These are phyloP conservation scores for Horisme vitalbata DNA, from an alignment of 2,888 invertebrate genomes.

Conservation along the genomic window DNA sequence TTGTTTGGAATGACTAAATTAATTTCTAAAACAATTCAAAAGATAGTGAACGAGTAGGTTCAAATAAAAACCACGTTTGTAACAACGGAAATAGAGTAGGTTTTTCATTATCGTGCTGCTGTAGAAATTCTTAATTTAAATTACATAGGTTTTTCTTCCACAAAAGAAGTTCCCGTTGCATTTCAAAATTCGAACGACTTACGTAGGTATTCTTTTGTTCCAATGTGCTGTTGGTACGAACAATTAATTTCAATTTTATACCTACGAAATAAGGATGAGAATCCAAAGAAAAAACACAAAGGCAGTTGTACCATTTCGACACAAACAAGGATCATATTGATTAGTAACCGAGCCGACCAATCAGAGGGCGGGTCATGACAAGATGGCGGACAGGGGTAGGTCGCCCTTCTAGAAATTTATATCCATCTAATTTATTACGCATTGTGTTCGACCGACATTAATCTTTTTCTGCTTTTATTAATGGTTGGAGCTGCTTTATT, in stretches of 20 bases:
- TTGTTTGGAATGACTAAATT: neutral
- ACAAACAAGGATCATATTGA: conserved; percentile 56
- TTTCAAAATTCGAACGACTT: conserved; percentile 17
- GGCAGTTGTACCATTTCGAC: conserved; percentile 26
- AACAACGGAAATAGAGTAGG: conserved; percentile 6
- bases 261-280: conserved; percentile 17
- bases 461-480: conserved; percentile 80
- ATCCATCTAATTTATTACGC: conserved; percentile 79
- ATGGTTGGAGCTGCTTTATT: conserved; percentile 74
- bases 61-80: conserved; percentile 2
- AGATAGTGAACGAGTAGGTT: conserved; percentile 14
- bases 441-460: conserved; percentile 75
- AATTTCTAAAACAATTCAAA: conserved; percentile 26
- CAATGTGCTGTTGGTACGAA: neutral
- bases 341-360: conserved; percentile 67
- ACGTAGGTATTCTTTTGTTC: conserved; percentile 30
- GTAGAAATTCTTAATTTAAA: conserved; percentile 15
- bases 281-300: neutral
- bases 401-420: conserved; percentile 61
- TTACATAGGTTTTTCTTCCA: conserved; percentile 2
- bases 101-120: neutral
- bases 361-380: conserved; percentile 51
- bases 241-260: conserved; percentile 12
- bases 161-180: conserved; percentile 2
- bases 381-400: conserved; percentile 71